Base-by-base conservation (phyloP, 2,113 vertebrate genomes). In the Salvator merianae region DNA sequence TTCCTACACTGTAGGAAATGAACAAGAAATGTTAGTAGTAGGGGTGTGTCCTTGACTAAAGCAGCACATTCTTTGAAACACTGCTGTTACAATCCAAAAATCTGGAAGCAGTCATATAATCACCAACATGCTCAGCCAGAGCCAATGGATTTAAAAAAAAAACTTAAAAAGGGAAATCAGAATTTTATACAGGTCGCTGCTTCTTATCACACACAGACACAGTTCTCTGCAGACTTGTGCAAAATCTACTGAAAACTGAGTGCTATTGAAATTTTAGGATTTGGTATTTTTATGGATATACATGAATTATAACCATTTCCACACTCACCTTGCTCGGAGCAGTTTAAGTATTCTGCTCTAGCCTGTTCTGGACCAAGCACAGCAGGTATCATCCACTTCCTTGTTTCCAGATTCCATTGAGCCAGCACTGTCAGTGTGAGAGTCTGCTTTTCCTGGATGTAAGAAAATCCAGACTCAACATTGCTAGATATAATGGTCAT, bases 21-120 rank as follows among this genome's bases (percentile, higher is more conserved):
- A 84, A 69, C 53, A 84, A 84, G 75, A 72, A 38, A 50, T 79
- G 55, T 85, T 73, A 85, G 83, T 79, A 73, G 28, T 66, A 87
- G 77, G 26, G 83, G 66, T 82, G 84, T 1, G n/a, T 22, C 59
- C 88, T 77, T 65, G 18, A 74, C 90, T 84, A 77, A 0, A 86
- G 32, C 10, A 89, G 71, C 77, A 34, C 14, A 84, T 34, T 24
- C 47, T 68, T 89, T 77, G 81, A 90, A 84, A 81, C 5, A 10
- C 70, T 81, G 77, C 84, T 62, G 20, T 30, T 90, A 0, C 83
- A 69, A 6, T 85, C 47, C 32, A 75, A 20, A 59, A 73, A 83
- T 81, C 32, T 66, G 50, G 55, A 89, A 88, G 69, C 43, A 86
- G 84, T 74, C 5, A 87, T 32, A 47, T 76, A 76, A 83, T 16